Conservation (phyloP, 2,113 vertebrate species). For the Bombycilla garrulus region DNA sequence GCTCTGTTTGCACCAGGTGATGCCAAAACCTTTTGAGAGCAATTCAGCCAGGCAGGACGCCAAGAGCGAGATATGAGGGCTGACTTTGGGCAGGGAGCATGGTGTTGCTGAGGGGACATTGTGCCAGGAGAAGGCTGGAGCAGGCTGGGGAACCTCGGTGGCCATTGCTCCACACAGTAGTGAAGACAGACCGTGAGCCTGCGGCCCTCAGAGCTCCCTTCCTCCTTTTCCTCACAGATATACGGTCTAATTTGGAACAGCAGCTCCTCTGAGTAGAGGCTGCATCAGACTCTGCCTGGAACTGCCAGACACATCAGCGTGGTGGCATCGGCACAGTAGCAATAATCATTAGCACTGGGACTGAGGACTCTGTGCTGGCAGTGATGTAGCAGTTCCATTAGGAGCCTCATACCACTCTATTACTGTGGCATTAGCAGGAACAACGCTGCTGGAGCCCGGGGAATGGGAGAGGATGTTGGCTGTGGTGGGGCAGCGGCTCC, state of each 20-base stretch:
- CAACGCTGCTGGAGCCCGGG: background rate
- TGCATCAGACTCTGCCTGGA: slow-evolving; percentile 17
- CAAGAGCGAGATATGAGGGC: background rate
- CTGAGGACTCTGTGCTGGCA: background rate
- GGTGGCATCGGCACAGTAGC: background rate
- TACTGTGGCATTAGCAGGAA: background rate
- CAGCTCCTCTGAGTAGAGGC: background rate
- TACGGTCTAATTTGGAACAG: background rate
- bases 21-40: background rate
- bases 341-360: background rate
- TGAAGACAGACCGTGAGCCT: background rate
- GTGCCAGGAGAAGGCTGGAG: background rate
- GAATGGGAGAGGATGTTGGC: background rate
- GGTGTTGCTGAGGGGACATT: accelerated
- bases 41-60: background rate
- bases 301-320: background rate
- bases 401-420: background rate
- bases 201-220: background rate
- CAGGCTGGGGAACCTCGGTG: accelerated
- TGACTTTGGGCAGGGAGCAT: accelerated
- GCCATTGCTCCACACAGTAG: accelerated
- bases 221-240: background rate
- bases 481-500: background rate
- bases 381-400: slow-evolving; percentile 46
- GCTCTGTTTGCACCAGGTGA: background rate